Conservation (phyloP, 2,888 invertebrate genomes). For the Drosophila melanocephala region DNA sequence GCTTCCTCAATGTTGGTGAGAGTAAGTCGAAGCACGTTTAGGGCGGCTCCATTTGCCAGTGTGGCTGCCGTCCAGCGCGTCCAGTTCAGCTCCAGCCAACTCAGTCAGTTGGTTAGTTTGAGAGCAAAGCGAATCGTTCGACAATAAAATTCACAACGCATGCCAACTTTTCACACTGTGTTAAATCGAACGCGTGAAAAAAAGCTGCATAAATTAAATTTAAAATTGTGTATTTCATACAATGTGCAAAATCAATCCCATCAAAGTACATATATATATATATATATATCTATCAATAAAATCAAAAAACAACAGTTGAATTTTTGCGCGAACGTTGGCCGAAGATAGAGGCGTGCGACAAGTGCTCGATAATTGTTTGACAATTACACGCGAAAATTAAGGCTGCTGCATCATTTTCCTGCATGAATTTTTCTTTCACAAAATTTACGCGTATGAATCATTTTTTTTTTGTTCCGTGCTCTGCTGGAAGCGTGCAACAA, state of each 20-base stretch:
- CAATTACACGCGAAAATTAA: slow-evolving; percentile 32
- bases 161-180: slow-evolving; percentile 36
- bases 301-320: slow-evolving; percentile 28
- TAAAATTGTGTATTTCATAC: slow-evolving; percentile 6
- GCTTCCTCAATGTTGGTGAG: slow-evolving; percentile 3
- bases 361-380: slow-evolving; percentile 53
- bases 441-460: slow-evolving; percentile 49
- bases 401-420: not conserved
- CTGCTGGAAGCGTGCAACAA: slow-evolving; percentile 56
- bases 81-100: slow-evolving; percentile 57
- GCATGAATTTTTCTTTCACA: slow-evolving; percentile 10
- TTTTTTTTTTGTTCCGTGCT: slow-evolving; percentile 34
- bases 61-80: slow-evolving; percentile 45
- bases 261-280: not conserved
- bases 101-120: slow-evolving; percentile 54
- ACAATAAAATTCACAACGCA: slow-evolving; percentile 26
- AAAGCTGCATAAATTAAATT: slow-evolving; percentile 10
- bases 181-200: slow-evolving; percentile 19
- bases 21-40: slow-evolving; percentile 33
- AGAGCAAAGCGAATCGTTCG: slow-evolving; percentile 42
- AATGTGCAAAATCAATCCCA: slow-evolving; percentile 17
- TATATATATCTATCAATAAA: not conserved
- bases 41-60: slow-evolving; percentile 64
- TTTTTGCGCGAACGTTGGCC: slow-evolving; percentile 28
- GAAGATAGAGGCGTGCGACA: slow-evolving; percentile 41